These are phyloP conservation scores for Poeciliopsis turrubarensis DNA, from an alignment of 2,113 vertebrate species.

Conservation along the genomic window DNA sequence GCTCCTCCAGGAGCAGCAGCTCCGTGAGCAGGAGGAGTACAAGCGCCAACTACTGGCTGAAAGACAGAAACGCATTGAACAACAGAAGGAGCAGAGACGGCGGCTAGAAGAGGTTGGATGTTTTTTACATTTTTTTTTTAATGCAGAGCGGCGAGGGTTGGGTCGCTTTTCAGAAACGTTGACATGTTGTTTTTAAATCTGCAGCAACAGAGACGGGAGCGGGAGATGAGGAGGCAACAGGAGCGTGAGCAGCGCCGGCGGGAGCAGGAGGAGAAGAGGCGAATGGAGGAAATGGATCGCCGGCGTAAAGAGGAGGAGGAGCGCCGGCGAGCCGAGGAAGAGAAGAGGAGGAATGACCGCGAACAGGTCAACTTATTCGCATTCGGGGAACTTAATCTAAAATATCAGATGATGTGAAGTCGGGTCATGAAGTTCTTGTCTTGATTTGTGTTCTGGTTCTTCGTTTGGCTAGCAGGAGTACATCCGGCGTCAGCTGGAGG, in stretches of 20 bases:
- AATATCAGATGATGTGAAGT: not conserved
- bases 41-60: conserved; percentile 96
- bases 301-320: conserved; percentile 96
- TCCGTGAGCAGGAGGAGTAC: conserved; percentile 96
- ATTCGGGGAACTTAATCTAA: not conserved
- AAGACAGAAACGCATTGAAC: conserved; percentile 95
- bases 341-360: conserved; percentile 94
- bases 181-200: not conserved
- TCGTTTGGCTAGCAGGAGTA: conserved; percentile 86
- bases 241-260: conserved; percentile 94
- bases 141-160: not conserved
- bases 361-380: conserved; percentile 86
- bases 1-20: conserved; percentile 96
- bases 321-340: conserved; percentile 92
- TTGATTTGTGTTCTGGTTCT: not conserved
- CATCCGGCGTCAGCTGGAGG: conserved; percentile 97
- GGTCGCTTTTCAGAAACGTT: rapidly evolving
- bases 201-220: conserved; percentile 97
- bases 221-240: conserved; percentile 95
- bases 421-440: not conserved
- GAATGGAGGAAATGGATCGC: conserved; percentile 93
- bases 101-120: conserved; percentile 90
- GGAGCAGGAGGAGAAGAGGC: conserved; percentile 95
- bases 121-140: not conserved
- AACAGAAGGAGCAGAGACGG: conserved; percentile 96